phyloP scores from a whole-genome alignment of 2,797 vertebrate species.

The Choloepus didactylus region DNA sequence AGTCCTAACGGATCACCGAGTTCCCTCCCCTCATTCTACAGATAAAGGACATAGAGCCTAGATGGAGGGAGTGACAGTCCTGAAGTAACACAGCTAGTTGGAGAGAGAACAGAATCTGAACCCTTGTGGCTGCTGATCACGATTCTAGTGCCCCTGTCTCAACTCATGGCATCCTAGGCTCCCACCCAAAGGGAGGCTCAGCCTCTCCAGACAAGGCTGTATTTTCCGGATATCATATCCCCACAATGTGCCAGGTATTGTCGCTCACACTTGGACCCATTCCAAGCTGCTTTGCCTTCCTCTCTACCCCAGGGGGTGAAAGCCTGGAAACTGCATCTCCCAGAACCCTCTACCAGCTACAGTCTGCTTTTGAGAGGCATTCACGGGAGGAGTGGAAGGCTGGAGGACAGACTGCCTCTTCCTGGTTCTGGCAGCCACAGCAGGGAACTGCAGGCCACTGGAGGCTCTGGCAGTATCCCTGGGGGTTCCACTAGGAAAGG shows the following conservation, averaged over 20 bases:
- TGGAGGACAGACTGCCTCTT: not conserved
- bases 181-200: not conserved
- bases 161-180: not conserved
- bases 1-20: not conserved
- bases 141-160: not conserved
- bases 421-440: not conserved
- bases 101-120: not conserved
- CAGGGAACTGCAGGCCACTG: not conserved
- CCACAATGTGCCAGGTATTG: not conserved
- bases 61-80: not conserved
- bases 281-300: not conserved
- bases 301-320: not conserved
- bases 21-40: not conserved
- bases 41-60: not conserved
- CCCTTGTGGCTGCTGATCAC: not conserved
- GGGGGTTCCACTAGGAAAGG: too few relatives aligned
- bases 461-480: not conserved
- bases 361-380: not conserved
- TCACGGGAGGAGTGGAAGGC: not conserved
- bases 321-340: not conserved
- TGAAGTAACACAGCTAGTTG: not conserved
- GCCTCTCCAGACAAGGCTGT: not conserved
- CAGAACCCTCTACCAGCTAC: slow-evolving; percentile 7
- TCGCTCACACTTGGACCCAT: not conserved
- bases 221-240: not conserved